Base-by-base conservation (phyloP, 2,888 invertebrate genomes). In the Ectobius pallidus region DNA sequence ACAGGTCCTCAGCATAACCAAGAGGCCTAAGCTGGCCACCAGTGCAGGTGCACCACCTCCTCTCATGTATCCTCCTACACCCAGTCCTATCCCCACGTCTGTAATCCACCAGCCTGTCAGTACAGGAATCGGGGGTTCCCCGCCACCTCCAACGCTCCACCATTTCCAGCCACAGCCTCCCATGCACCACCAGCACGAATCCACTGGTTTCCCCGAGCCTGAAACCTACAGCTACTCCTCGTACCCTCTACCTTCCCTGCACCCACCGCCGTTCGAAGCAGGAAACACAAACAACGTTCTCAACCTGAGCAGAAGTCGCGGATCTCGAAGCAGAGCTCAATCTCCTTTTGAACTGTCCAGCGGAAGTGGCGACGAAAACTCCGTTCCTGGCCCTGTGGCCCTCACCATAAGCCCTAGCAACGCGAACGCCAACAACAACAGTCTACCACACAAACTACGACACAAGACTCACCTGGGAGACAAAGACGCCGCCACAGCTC, bases 401-500 rank as follows among this genome's bases (percentile, higher is more conserved):
- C 65, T 75, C 18, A 73, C 46, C 3, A 68, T 58, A 11, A 79
- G 81, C 42, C 75, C 75, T 20, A 87, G 87, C 4, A 85, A 87
- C 77, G 42, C 16, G 7, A 44, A 18, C 39, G 32, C 9, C 25
- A 61, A 27, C 44, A 44, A 92, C 84, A 93, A 93, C 81, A 90
- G 93, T 79, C 86, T 96, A 81, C 96, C 96, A 2, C 89, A 95
- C 78, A 96, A 96, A 82, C 87, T 96, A 77, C 91, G 96, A 81
- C 96, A 96, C 87, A 96, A 96, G 84, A 92, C 93, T 44, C 92
- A 95, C 81, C 87, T 96, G 75, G 94, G 94, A 11, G 95, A 95
- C 81, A 94, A 94, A 81, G 95, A 95, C 81, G 81, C 82, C n/a
- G 94, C 94, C 11, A 89, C 88, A 74, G 93, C 92, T 16, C 87